phyloP scores from a whole-genome alignment of 2,113 vertebrate species.

The Parus major region DNA sequence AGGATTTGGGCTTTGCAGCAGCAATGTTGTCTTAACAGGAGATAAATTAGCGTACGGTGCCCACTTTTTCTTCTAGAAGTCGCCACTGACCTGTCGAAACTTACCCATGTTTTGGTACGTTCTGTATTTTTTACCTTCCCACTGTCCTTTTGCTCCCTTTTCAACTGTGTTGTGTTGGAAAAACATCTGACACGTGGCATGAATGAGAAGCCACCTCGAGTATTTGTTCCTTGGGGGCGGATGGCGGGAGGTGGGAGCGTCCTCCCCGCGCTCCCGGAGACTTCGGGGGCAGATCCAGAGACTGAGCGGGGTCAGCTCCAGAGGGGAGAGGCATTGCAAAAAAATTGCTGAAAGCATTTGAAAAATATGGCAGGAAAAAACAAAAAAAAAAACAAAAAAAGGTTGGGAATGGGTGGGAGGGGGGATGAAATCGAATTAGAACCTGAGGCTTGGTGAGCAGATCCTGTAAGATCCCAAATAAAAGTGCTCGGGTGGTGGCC shows the following conservation, averaged over 20 bases:
- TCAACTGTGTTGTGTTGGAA: neutral
- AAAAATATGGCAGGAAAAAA: neutral
- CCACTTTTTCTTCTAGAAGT: conserved; percentile 40
- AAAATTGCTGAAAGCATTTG: neutral
- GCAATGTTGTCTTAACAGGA: conserved; percentile 4
- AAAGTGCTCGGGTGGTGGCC: conserved; percentile 43
- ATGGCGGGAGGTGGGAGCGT: neutral
- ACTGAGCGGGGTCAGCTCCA: neutral
- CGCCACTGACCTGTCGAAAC: conserved; percentile 13
- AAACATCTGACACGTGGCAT: neutral
- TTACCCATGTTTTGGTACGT: conserved; percentile 58
- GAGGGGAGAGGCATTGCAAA: neutral
- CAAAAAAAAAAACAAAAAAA: neutral
- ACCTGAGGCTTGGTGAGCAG: neutral
- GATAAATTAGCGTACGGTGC: neutral
- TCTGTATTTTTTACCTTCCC: conserved; percentile 29
- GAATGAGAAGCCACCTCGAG: neutral
- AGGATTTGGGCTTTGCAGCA: conserved; percentile 50
- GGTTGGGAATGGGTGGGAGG: neutral
- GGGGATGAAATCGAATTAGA: neutral
- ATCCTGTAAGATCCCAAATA: neutral
- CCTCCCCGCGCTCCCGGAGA: neutral
- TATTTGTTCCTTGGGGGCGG: neutral
- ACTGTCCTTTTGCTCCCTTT: conserved; percentile 29
- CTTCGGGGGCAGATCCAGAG: neutral